Percentiles rank a stretch among this genome's conserved stretches.
Evolutionary conservation across 2,113 vertebrate species (phyloP).

Genomic region (Raphicerus campestris): DNA sequence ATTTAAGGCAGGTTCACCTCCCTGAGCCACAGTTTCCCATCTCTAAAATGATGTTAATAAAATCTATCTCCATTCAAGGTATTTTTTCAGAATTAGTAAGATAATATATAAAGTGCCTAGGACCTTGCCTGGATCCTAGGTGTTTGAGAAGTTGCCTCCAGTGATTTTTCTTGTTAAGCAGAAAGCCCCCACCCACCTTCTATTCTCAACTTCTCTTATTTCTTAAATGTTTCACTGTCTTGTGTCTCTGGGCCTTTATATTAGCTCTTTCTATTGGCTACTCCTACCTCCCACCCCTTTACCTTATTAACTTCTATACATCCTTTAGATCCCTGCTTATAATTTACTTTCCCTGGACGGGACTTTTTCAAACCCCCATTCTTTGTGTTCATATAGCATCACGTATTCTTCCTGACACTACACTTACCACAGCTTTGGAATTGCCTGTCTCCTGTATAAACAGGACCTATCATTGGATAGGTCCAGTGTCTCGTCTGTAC

Average conservation of each 20-base stretch:
- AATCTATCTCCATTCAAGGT: neutral
- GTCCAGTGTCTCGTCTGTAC: neutral
- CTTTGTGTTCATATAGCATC: neutral
- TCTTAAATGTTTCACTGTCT: constrained; percentile 32
- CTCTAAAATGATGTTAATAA: constrained; percentile 30
- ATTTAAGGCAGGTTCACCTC: constrained; percentile 3
- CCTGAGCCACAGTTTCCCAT: neutral
- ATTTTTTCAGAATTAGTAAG: constrained; percentile 22
- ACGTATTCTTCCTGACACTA: neutral
- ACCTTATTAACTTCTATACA: neutral
- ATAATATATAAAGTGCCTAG: neutral
- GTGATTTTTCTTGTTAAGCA: constrained; percentile 15
- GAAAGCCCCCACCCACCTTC: neutral
- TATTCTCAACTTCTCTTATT: constrained; percentile 23
- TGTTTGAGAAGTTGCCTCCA: neutral
- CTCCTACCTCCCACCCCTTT: neutral
- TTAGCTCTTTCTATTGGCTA: constrained; percentile 10
- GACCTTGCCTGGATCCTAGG: neutral
- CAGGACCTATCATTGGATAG: neutral
- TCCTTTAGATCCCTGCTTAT: neutral
- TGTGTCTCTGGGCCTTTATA: constrained; percentile 13
- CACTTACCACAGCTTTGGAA: neutral
- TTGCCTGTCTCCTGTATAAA: neutral
- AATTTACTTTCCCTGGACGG: neutral
- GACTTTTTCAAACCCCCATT: neutral